Percentiles rank a stretch among this genome's conserved stretches.
phyloP scores from a whole-genome alignment of 37 sponge, comb jelly and placozoan species.

The Amphimedon queenslandica region DNA sequence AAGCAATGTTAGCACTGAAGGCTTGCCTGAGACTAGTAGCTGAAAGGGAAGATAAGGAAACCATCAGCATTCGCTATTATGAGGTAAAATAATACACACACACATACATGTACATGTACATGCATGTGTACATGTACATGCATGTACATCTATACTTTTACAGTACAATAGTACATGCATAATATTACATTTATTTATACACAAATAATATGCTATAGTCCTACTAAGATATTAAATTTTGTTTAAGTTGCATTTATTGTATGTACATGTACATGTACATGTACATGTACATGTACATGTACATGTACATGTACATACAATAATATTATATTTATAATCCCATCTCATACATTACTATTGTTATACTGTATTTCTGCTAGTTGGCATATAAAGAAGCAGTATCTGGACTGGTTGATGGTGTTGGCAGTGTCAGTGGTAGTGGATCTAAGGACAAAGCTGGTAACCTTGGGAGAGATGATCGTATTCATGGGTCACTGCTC shows the following conservation, averaged over 20 bases:
- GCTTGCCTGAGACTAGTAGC: slow-evolving; percentile 87
- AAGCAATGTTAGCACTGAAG: slow-evolving; percentile 77
- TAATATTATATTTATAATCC: not conserved
- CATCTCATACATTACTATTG: not conserved
- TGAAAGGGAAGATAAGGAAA: slow-evolving; percentile 81
- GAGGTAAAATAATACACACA: too few relatives aligned
- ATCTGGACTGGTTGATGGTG: slow-evolving; percentile 47
- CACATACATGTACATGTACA: too few relatives aligned
- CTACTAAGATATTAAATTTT: too few relatives aligned
- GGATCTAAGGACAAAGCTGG: slow-evolving; percentile 21
- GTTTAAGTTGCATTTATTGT: not conserved
- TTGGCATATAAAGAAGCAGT: slow-evolving; percentile 69
- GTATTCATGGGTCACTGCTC: slow-evolving; percentile 79
- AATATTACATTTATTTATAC: slow-evolving; percentile 3
- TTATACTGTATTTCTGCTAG: not conserved
- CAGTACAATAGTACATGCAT: not conserved
- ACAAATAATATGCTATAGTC: too few relatives aligned
- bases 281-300: not conserved
- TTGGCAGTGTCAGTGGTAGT: slow-evolving; percentile 24
- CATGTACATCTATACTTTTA: not conserved
- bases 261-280: not conserved
- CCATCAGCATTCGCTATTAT: slow-evolving; percentile 36
- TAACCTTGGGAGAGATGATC: slow-evolving; percentile 61
- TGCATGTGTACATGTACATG: too few relatives aligned
- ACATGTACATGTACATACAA: not conserved